Percentiles rank a stretch among this genome's conserved stretches.
Conservation (phyloP, 2,797 vertebrate species). For the Catharus ustulatus region DNA sequence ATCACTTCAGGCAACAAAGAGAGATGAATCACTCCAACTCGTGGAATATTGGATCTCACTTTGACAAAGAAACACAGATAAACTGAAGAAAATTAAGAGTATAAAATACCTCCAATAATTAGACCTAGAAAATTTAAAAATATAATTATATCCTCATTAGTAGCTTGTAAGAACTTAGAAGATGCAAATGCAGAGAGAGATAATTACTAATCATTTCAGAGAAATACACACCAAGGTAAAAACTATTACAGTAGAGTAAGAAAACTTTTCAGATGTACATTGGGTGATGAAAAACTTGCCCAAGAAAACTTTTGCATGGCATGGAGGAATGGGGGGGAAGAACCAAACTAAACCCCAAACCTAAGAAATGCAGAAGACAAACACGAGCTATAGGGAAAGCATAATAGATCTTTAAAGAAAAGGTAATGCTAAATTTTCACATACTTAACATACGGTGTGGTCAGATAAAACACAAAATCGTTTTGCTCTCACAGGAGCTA, state of each 20-base stretch:
- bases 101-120: neutral
- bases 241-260: neutral
- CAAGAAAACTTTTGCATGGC: neutral
- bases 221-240: neutral
- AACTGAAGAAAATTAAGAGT: neutral
- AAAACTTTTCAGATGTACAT: neutral
- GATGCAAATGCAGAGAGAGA: neutral
- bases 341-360: neutral
- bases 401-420: neutral
- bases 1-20: neutral
- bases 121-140: neutral
- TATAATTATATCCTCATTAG: neutral
- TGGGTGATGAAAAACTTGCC: neutral
- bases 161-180: neutral
- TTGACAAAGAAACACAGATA: neutral
- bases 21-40: neutral
- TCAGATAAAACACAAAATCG: neutral
- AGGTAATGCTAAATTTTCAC: neutral
- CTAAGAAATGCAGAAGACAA: neutral
- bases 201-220: neutral
- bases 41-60: neutral
- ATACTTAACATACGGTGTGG: neutral
- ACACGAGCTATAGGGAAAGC: neutral
- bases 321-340: too few species aligned
- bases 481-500: neutral